Base-by-base conservation (phyloP, 2,797 vertebrate species). In the Urocyon cinereoargenteus region DNA sequence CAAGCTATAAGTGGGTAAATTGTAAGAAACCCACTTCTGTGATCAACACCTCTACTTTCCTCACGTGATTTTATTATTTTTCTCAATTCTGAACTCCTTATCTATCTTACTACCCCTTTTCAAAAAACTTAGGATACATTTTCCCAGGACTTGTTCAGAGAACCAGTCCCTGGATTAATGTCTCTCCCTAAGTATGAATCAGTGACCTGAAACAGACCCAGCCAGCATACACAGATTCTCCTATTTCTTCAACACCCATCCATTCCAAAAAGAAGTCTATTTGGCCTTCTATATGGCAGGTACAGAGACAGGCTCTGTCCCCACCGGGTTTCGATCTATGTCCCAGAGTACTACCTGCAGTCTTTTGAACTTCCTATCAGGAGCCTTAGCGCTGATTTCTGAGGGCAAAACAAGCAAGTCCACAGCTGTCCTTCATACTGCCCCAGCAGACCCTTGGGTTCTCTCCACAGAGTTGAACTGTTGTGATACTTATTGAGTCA, bases 31-130 rank as follows among this genome's bases (percentile, higher is more conserved):
- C 19, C 5, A 36, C 24, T 6, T 70, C 24, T 24, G 19, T 53
- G 19, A 79, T 26, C 31, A 88, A n/a, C 31, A 13, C 70, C 4
- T 66, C 4, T 31, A 28, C n/a, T 73, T 93, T 64, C 70, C 36
- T n/a, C 31, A 53, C 5, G 28, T 75, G 40, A 8, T 36, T 90
- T 61, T 66, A 94, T 24, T 87, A 14, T 94, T 90, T 78, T 75
- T 57, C 53, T 90, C 61, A 83, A 62, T 11, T 77, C 16, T 13
- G 66, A 88, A 88, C 34, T 36, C 24, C 28, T 78, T 45, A n/a
- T 9, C 0, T 78, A n/a, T 62, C n/a, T n/a, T n/a, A n/a, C n/a
- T n/a, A n/a, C n/a, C n/a, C n/a, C n/a, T 89, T 77, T 51, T 90
- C 57, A 89, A 81, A 28, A 82, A 96, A 87, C 10, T 51, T 70